phyloP scores from a whole-genome alignment of 2,888 invertebrate genomes.

The Drosophila meridiana region DNA sequence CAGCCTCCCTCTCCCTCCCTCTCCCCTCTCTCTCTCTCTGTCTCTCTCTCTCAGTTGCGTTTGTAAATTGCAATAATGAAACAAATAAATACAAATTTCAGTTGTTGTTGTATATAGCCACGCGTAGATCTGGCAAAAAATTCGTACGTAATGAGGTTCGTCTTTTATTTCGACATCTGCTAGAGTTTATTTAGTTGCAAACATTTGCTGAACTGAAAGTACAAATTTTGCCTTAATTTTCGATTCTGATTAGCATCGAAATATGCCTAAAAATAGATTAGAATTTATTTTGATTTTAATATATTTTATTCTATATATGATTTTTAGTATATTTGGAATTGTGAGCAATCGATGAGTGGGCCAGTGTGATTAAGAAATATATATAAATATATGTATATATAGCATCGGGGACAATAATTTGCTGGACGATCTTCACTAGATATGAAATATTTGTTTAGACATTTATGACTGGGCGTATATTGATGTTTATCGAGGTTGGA shows the following conservation, averaged over 20 bases:
- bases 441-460: background rate
- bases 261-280: conserved; percentile 31
- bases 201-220: conserved; percentile 30
- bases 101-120: conserved; percentile 24
- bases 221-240: conserved; percentile 32
- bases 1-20: background rate
- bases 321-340: conserved; percentile 3
- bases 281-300: conserved; percentile 9
- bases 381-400: background rate
- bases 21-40: background rate
- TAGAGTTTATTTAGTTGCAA: conserved; percentile 39
- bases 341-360: conserved; percentile 49
- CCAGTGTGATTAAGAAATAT: background rate
- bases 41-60: background rate
- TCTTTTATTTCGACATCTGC: conserved; percentile 39
- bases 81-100: conserved; percentile 45
- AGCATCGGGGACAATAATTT: background rate
- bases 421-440: background rate
- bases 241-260: background rate
- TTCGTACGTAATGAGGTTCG: conserved; percentile 25
- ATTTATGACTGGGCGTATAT: background rate
- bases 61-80: conserved; percentile 69
- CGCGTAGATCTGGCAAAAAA: conserved; percentile 51
- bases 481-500: background rate
- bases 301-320: conserved; percentile 2